Conservation (phyloP, 2,797 vertebrate species). For the Oceanodroma leucorhoa region DNA sequence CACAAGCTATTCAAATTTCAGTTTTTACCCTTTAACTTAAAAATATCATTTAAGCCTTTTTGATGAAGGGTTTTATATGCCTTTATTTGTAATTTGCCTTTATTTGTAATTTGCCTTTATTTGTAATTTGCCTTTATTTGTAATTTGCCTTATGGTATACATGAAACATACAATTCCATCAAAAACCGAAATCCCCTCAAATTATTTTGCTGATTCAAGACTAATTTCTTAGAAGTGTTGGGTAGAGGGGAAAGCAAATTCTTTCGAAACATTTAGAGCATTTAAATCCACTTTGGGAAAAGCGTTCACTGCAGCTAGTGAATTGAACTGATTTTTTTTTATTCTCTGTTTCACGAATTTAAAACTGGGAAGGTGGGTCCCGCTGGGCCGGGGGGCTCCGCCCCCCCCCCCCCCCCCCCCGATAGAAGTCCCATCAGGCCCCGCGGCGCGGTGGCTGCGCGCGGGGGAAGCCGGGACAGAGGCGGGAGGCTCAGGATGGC, state of each 20-base stretch:
- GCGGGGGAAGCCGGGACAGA: no score
- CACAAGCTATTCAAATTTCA: neutral
- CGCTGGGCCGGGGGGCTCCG: neutral
- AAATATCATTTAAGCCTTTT: neutral
- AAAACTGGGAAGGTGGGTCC: fast-evolving
- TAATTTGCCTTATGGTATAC: neutral
- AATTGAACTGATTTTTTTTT: no score
- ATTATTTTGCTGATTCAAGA: no score
- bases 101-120: no score
- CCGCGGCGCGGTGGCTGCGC: no score
- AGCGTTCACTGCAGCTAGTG: fast-evolving
- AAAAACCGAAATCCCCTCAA: fast-evolving
- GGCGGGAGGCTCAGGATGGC: no score
- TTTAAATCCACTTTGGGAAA: no score
- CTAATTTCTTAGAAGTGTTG: neutral
- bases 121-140: neutral
- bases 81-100: neutral
- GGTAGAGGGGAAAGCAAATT: neutral
- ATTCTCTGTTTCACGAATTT: neutral
- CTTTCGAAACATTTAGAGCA: no score
- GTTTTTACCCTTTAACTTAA: neutral
- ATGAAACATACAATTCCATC: fast-evolving
- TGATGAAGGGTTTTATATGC: fast-evolving
- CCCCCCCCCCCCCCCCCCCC: neutral
- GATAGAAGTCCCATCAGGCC: neutral